Base-by-base conservation (phyloP, 2,888 invertebrate genomes). In the Teinopalpus imperialis region DNA sequence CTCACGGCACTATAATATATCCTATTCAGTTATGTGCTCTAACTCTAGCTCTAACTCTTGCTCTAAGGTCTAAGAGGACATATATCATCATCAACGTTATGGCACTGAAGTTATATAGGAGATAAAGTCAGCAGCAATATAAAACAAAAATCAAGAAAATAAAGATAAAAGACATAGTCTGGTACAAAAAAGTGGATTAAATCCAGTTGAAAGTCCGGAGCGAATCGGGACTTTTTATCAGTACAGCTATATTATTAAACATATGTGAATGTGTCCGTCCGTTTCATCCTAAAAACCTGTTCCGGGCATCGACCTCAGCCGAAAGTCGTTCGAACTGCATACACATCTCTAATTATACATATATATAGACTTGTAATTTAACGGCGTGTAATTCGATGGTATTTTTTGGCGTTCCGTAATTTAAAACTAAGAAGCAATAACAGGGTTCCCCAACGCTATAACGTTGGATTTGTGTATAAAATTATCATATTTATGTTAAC, bases 281-380 rank as follows among this genome's bases (percentile, higher is more conserved):
- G 32, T 32, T 51, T 44, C 52, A 45, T 58, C 53, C 59, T 56
- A 53, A 61, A 65, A 64, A 61, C 66, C 66, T 26, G 66, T 59
- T 48, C 35, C 23, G 62, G 52, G 43, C 59, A 50, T 35, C 18
- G 51, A 48, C 35, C 41, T 20, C 47, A 23, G 37, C 47, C 49
- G 39, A 47, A 40, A 34, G 34, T 39, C 43, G 47, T 37, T 40
- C 47, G 31, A 31, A 57, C 64, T 64, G 63, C 57, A 67, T 67
- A 61, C 66, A 66, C 56, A 63, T 53, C 51, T 47, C 45, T 49
- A 52, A 54, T 65, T 67, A 63, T 58, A 35, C 62, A 63, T 59
- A 60, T 58, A 35, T 63, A 63, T 59, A 60, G 66, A 59, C 59
- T 56, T 66, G 62, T 62, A 47, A 50, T 59, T 52, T 51, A 54